A percentile compares a stretch with the other conserved stretches of the same genome.
These are phyloP conservation scores for Oreochromis mossambicus DNA, from an alignment of 2,797 vertebrate species.

Conservation along the genomic window DNA sequence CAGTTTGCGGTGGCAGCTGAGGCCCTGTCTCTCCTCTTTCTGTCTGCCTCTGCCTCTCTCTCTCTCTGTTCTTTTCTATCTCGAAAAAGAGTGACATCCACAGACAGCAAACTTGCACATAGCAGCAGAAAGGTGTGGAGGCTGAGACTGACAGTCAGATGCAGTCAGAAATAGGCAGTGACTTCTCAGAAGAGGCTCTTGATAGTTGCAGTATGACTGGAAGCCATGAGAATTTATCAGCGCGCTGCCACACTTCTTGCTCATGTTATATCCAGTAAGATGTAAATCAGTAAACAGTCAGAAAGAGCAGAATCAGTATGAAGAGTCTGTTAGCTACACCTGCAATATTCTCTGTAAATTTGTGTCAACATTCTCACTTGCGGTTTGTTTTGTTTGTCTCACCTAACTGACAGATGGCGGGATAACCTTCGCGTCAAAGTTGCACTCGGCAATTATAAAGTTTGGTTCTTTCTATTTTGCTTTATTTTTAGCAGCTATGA, in stretches of 20 bases:
- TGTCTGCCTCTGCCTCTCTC: slow-evolving; percentile 6
- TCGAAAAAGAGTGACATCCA: slow-evolving; percentile 54
- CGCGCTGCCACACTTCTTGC: background rate
- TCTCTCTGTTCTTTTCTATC: slow-evolving; percentile 25
- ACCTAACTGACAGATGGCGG: slow-evolving; percentile 7
- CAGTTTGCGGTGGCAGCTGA: slow-evolving; percentile 74
- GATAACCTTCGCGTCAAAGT: background rate
- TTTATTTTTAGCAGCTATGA: background rate
- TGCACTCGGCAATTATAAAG: background rate
- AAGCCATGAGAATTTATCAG: slow-evolving; percentile 38
- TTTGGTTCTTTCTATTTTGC: background rate
- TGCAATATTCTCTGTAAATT: slow-evolving; percentile 27
- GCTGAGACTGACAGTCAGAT: slow-evolving; percentile 58
- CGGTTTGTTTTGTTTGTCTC: slow-evolving; percentile 41
- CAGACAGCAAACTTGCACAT: slow-evolving; percentile 48
- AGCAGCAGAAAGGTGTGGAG: slow-evolving; percentile 56
- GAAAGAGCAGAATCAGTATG: background rate
- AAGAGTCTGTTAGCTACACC: slow-evolving; percentile 17
- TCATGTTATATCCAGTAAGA: slow-evolving; percentile 32
- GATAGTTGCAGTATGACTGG: slow-evolving; percentile 70
- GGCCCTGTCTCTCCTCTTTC: slow-evolving; percentile 12
- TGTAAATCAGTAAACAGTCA: slow-evolving; percentile 2
- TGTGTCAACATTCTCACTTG: slow-evolving; percentile 40
- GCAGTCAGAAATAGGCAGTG: slow-evolving; percentile 62
- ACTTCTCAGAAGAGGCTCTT: slow-evolving; percentile 70